Percentiles rank a stretch among this genome's conserved stretches.
phyloP scores from a whole-genome alignment of 2,797 vertebrate species.

The Anguilla obscura region DNA sequence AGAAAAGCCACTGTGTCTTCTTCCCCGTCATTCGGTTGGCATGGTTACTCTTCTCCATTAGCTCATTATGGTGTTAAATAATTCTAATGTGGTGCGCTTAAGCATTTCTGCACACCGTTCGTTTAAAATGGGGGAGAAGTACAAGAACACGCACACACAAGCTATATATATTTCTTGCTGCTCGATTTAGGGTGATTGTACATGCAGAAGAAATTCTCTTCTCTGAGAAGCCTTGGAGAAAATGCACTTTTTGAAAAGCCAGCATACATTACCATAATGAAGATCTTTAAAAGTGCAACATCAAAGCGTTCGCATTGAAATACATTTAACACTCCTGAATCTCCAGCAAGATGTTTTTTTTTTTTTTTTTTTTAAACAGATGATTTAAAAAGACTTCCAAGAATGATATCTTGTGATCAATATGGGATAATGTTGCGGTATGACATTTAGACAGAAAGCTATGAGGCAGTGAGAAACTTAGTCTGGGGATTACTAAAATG shows the following conservation, averaged over 20 bases:
- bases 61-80: slow-evolving; percentile 17
- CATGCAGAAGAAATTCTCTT: neutral
- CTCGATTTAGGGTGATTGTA: slow-evolving; percentile 8
- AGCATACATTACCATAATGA: neutral
- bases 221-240: neutral
- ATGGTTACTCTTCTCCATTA: neutral
- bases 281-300: slow-evolving; percentile 6
- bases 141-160: neutral
- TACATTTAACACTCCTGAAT: neutral
- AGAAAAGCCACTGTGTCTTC: neutral
- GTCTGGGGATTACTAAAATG: neutral
- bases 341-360: neutral
- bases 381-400: neutral
- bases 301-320: slow-evolving; percentile 12
- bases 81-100: slow-evolving; percentile 21
- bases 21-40: neutral
- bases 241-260: slow-evolving; percentile 2
- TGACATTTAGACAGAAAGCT: neutral
- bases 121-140: neutral
- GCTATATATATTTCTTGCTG: neutral
- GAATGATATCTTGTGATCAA: neutral
- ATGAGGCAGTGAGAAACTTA: neutral
- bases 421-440: neutral
- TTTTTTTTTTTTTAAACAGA: neutral
- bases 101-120: neutral